Conservation (phyloP, 1,140 invertebrate species). For the Caenorhabditis latens region DNA sequence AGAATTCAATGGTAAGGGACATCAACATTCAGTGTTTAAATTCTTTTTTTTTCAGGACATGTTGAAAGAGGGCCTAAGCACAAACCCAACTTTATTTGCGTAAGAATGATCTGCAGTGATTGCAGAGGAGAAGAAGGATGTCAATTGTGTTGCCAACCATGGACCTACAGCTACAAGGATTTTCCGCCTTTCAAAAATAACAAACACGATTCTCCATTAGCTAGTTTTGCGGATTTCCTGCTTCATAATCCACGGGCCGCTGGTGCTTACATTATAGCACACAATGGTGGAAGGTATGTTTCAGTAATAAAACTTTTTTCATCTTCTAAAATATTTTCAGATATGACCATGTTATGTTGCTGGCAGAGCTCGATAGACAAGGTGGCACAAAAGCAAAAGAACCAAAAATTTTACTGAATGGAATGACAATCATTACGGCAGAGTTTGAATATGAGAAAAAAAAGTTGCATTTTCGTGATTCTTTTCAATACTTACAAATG, state of each 20-base stretch:
- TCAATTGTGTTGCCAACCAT: background rate
- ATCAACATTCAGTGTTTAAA: background rate
- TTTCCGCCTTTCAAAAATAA: background rate
- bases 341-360: background rate
- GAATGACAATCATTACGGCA: background rate
- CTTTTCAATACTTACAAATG: background rate
- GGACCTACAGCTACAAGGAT: background rate
- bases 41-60: background rate
- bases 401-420: background rate
- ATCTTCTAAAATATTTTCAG: too few relatives aligned
- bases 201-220: background rate
- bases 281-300: background rate
- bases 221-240: background rate
- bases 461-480: background rate
- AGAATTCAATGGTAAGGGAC: background rate
- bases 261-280: background rate
- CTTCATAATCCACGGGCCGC: background rate
- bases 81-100: background rate
- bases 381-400: background rate
- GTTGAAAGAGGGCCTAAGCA: slow-evolving; percentile 6
- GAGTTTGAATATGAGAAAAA: background rate
- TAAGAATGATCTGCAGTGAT: background rate
- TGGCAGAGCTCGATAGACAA: background rate
- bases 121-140: background rate
- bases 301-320: too few relatives aligned